phyloP scores from a whole-genome alignment of 2,888 invertebrate species.

The Dermolepida albohirtum region DNA sequence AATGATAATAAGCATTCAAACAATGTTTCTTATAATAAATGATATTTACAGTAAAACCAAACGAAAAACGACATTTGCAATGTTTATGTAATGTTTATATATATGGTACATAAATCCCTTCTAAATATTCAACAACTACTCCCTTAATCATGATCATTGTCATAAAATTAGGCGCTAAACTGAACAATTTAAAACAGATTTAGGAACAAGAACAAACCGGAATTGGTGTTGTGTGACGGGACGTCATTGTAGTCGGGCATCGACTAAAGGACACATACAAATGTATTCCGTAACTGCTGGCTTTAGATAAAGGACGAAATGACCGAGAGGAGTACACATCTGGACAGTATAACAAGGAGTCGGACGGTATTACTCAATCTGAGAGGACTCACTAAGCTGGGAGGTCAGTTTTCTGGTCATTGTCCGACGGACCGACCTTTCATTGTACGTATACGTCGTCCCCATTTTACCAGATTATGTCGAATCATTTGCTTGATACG shows the following conservation, averaged over 20 bases:
- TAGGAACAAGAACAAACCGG: slow-evolving; percentile 28
- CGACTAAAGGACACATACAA: slow-evolving; percentile 34
- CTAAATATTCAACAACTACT: background rate
- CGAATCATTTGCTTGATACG: slow-evolving; percentile 65
- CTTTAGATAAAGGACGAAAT: slow-evolving; percentile 42
- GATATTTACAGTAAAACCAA: too few relatives aligned
- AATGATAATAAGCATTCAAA: too few relatives aligned
- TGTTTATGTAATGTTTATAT: too few relatives aligned
- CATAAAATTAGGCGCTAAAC: slow-evolving; percentile 32
- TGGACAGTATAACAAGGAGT: slow-evolving; percentile 50
- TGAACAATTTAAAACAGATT: slow-evolving; percentile 41
- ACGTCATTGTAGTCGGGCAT: slow-evolving; percentile 18
- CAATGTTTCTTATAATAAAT: too few relatives aligned
- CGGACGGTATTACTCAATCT: slow-evolving; percentile 53
- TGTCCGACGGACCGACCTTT: slow-evolving; percentile 49
- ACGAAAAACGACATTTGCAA: too few relatives aligned
- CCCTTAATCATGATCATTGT: slow-evolving; percentile 20
- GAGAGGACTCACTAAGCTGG: slow-evolving; percentile 48
- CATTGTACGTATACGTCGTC: slow-evolving; percentile 43
- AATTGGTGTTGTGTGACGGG: slow-evolving; percentile 21
- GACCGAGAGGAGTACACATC: slow-evolving; percentile 48
- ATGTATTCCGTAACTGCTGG: slow-evolving; percentile 42
- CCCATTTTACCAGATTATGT: slow-evolving; percentile 59
- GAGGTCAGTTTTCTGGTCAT: slow-evolving; percentile 55
- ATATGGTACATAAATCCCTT: too few relatives aligned